These are phyloP conservation scores for Petroica traversi DNA, from an alignment of 2,113 vertebrate species.

Conservation along the genomic window DNA sequence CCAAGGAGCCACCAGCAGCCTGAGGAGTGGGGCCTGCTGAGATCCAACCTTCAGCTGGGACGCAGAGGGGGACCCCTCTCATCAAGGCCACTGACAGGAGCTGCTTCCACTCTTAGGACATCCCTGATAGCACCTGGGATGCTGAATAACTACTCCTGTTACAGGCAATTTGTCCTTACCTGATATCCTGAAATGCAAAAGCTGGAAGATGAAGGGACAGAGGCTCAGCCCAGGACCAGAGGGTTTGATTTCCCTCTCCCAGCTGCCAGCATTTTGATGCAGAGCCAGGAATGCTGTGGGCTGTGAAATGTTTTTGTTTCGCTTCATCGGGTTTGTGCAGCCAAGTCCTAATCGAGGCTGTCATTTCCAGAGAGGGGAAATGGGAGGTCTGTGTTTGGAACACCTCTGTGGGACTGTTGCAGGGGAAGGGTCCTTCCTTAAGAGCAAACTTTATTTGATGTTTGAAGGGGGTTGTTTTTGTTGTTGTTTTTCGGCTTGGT, in stretches of 20 bases:
- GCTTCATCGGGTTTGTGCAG: not conserved
- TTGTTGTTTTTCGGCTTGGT: not conserved
- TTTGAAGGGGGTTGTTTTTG: not conserved
- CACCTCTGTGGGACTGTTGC: not conserved
- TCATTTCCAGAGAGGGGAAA: not conserved
- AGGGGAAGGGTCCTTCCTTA: not conserved
- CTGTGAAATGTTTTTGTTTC: slow-evolving; percentile 60
- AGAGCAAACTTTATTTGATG: not conserved
- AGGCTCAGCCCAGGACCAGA: not conserved
- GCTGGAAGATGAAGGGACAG: not conserved
- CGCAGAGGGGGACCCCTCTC: not conserved
- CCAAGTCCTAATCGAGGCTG: slow-evolving; percentile 15
- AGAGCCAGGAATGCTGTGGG: slow-evolving; percentile 49
- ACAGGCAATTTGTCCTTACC: slow-evolving; percentile 28
- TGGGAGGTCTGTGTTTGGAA: not conserved
- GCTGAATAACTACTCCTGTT: not conserved
- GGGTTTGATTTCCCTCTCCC: not conserved
- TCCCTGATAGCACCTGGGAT: not conserved
- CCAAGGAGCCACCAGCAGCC: not conserved
- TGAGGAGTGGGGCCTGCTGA: not conserved
- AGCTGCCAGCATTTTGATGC: slow-evolving; percentile 1
- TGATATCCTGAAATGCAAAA: not conserved
- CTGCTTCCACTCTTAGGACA: not conserved
- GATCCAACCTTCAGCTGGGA: not conserved
- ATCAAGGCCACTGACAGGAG: not conserved